These are phyloP conservation scores for Lepus americanus DNA, from an alignment of 2,113 vertebrate genomes.

Conservation along the genomic window DNA sequence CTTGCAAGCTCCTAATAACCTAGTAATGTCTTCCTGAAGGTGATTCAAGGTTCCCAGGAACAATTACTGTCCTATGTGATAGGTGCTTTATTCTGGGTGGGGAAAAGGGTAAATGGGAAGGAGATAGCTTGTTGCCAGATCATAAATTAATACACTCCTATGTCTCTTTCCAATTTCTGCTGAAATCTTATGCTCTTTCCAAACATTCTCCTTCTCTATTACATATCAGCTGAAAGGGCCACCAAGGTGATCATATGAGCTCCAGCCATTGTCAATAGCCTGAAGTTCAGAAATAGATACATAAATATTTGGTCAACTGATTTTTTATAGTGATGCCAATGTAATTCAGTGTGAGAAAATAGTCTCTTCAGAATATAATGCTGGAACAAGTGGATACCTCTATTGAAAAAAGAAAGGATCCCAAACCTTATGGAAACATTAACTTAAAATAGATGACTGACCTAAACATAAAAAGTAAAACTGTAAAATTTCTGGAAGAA, in stretches of 20 bases:
- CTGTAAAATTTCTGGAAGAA: not conserved
- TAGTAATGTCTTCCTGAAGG: constrained; percentile 1
- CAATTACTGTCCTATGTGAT: not conserved
- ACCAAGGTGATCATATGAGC: not conserved
- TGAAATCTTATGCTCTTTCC: not conserved
- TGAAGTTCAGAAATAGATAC: not conserved
- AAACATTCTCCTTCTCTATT: not conserved
- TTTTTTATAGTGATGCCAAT: constrained; percentile 35
- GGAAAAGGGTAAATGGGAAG: not conserved
- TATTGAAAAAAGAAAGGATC: not conserved
- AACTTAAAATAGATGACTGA: not conserved
- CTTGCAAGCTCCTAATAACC: not conserved
- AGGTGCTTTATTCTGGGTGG: not conserved
- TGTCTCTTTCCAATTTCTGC: not conserved
- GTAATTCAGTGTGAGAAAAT: not conserved
- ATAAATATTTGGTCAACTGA: constrained; percentile 11
- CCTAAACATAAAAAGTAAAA: not conserved
- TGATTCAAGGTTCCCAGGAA: not conserved
- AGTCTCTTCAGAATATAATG: constrained; percentile 8
- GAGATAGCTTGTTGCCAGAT: not conserved
- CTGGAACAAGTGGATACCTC: not conserved
- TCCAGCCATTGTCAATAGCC: not conserved
- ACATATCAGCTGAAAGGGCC: not conserved
- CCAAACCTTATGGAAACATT: constrained; percentile 20
- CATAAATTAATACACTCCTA: not conserved